Percentiles rank a stretch among this genome's conserved stretches.
Conservation (phyloP, 2,888 invertebrate genomes). For the Dichetophora obliterata region DNA sequence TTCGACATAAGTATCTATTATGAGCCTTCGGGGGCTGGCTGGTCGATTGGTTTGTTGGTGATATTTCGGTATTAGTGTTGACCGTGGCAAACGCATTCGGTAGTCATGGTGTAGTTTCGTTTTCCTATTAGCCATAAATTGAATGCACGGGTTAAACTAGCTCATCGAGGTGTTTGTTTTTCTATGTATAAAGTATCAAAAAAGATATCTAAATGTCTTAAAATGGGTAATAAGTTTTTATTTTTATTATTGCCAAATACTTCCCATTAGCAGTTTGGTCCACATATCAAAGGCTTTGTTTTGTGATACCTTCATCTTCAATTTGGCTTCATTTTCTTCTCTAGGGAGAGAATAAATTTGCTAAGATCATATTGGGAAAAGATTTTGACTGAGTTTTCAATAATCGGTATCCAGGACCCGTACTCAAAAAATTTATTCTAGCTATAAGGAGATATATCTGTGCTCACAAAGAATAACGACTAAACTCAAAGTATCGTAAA, state of each 20-base stretch:
- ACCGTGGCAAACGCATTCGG: slow-evolving; percentile 43
- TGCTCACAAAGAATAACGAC: too few species aligned
- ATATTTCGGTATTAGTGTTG: slow-evolving; percentile 48
- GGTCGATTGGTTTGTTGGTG: slow-evolving; percentile 2
- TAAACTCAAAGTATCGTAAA: too few species aligned
- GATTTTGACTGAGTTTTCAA: too few species aligned
- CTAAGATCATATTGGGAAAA: too few species aligned
- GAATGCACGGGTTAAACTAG: slow-evolving; percentile 41
- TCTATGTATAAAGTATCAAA: not conserved
- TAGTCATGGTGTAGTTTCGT: slow-evolving; percentile 50
- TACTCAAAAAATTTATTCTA: too few species aligned
- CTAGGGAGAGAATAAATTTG: not conserved
- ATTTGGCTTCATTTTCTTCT: not conserved
- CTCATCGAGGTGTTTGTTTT: not conserved
- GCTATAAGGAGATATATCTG: too few species aligned
- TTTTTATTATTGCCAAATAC: too few species aligned
- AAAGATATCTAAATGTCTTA: not conserved
- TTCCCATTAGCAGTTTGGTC: too few species aligned
- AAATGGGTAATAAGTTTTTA: too few species aligned
- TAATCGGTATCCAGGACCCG: too few species aligned
- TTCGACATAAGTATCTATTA: slow-evolving; percentile 34
- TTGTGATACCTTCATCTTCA: not conserved
- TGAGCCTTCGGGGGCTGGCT: slow-evolving; percentile 13
- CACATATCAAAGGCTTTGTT: too few species aligned
- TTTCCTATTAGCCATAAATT: slow-evolving; percentile 67